These are phyloP conservation scores for Callipepla californica DNA, from an alignment of 2,113 vertebrate species.

Conservation along the genomic window DNA sequence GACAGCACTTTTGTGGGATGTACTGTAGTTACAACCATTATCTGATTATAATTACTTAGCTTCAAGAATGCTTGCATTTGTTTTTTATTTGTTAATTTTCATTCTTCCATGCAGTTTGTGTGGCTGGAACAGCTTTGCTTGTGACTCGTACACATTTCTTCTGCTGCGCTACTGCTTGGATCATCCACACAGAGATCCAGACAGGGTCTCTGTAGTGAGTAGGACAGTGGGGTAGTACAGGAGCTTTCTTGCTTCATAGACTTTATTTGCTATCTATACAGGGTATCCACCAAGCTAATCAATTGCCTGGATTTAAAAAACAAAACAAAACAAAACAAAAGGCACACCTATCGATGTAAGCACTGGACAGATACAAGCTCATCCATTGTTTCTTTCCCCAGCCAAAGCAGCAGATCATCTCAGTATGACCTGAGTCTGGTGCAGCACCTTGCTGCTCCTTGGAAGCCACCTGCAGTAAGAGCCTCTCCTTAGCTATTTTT, in stretches of 20 bases:
- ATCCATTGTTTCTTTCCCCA: neutral
- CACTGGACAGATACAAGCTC: neutral
- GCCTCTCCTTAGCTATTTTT: neutral
- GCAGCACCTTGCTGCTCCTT: neutral
- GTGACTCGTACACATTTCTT: neutral
- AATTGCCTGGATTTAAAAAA: neutral
- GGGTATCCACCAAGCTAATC: neutral
- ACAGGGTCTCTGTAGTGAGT: neutral
- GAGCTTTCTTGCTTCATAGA: neutral
- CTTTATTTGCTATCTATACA: neutral
- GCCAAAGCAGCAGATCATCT: neutral
- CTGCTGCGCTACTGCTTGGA: neutral
- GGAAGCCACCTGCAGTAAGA: neutral
- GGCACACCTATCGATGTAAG: neutral
- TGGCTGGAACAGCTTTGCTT: neutral
- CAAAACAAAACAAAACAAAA: neutral
- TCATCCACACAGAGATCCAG: neutral
- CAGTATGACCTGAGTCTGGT: neutral
- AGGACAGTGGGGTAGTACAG: neutral
- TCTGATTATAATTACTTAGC: neutral
- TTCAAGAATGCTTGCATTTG: neutral
- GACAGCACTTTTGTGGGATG: neutral
- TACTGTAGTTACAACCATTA: neutral
- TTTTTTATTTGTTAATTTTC: constrained; percentile 29
- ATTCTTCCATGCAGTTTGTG: neutral